Evolutionary conservation across 2,888 invertebrate genomes (phyloP), one percentile per base, ranked within the genome.

Genomic region (Girardia tigrina): DNA sequence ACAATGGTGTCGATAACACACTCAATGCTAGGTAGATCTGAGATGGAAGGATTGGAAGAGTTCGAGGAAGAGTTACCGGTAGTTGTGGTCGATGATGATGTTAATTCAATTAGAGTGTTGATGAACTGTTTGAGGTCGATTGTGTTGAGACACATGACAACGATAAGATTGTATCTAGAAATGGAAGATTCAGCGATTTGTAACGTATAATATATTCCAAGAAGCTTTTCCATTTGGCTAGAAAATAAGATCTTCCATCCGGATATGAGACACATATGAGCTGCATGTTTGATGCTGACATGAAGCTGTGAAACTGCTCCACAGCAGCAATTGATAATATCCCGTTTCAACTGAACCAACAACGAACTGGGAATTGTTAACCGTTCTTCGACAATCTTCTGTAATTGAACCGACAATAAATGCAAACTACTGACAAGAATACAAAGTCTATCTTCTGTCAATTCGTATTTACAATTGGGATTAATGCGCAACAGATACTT

Each of bases 311-410:
- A 70, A 20, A 70, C 70, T 70, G 70, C n/a, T 20, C 23, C 70
- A 70, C 70, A 70, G 20, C 70, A 70, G 12, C 70, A 70, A n/a
- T 26, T 70, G 70, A 36, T 36, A 36, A 36, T 36, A 36, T 36
- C 36, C 8, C 36, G 36, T 36, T 36, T 36, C 36, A 36, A 36
- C 8, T 36, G 8, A 16, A 36, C 16, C 36, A 36, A 16, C 36
- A 36, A 16, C 16, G 36, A 12, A 16, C 16, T 36, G 36, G 36
- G 36, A 16, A 36, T 36, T 36, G 36, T 12, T 36, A 36, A 36
- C 16, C 16, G 36, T 36, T 36, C 36, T 12, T 36, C 36, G 36
- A 36, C 36, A 36, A 36, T 36, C 16, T 36, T 36, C 16, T 36
- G 36, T 16, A 36, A 36, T 20, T 70, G 70, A 12, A 26, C 26